Base-by-base conservation (phyloP, 2,113 vertebrate genomes). In the Phaethornis superciliosus region DNA sequence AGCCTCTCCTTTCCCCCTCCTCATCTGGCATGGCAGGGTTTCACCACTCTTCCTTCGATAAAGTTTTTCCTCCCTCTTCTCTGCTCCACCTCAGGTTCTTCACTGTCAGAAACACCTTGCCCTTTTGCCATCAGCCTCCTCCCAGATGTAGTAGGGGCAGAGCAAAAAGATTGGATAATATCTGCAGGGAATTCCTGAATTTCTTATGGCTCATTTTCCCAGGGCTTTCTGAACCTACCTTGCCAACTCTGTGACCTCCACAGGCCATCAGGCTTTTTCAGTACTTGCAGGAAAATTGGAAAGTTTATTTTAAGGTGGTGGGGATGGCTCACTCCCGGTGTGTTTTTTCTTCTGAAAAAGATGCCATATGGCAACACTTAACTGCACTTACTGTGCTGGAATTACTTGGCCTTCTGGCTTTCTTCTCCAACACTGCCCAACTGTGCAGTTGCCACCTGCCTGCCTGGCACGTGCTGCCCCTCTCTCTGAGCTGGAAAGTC, bases 371-470 rank as follows among this genome's bases (percentile, higher is more conserved):
- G 92, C 90, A 78, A 28, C 4, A 2, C 60, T 94, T 84, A 88
- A 18, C 60, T 30, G 52, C 68, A n/a, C 64, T 90, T 52, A 10
- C 56, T 32, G 28, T 60, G 80, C 92, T 90, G 69, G 72, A 81
- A 90, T 70, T 42, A 16, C 42, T 88, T 12, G 71, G 69, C 72
- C 80, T 71, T 51, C 82, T 78, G 58, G 52, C 56, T 88, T 81
- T 68, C 74, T 91, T n/a, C 63, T 85, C 68, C 70, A 35, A 85
- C 90, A 72, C 77, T 93, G 77, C 54, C 77, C 84, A 85, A 85
- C 74, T 80, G 70, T 89, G 78, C 67, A 12, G 83, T 47, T 79
- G 74, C 70, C 81, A 82, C 86, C 90, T 93, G 83, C 81, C 82
- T 75, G 68, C 64, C 71, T 90, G 85, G 58, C 79, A 77, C 30